Evolutionary conservation across 2,113 vertebrate species (phyloP).

Genomic region (Nycticryphes semicollaris): DNA sequence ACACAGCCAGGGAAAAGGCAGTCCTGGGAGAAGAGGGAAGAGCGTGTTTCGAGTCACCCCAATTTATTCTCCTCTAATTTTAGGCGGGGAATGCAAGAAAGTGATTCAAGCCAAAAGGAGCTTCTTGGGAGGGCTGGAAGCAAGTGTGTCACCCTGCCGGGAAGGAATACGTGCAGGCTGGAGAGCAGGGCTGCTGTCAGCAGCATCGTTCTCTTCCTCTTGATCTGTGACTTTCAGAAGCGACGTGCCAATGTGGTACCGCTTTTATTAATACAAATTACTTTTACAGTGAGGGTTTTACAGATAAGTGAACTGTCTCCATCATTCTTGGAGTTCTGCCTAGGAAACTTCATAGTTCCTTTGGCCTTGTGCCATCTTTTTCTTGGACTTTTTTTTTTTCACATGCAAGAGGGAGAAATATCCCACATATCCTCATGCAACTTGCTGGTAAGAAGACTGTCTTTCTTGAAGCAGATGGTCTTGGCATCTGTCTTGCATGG

Average conservation of each 20-base stretch:
- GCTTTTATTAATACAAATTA: neutral
- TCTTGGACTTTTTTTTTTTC: neutral
- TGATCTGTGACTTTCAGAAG: neutral
- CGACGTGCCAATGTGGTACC: neutral
- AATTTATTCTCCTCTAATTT: neutral
- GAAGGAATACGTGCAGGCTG: neutral
- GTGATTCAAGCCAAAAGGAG: neutral
- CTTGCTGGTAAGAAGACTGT: neutral
- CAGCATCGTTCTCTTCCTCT: neutral
- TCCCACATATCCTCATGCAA: neutral
- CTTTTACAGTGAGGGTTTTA: neutral
- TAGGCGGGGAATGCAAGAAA: neutral
- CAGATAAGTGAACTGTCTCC: neutral
- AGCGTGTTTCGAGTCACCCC: accelerated
- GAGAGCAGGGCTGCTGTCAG: neutral
- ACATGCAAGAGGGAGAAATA: neutral
- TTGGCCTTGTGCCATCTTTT: neutral
- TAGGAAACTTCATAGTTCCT: neutral
- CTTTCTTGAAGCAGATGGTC: constrained; percentile 32
- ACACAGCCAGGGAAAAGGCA: neutral
- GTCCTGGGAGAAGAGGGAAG: neutral
- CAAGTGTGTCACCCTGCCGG: accelerated
- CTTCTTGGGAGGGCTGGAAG: neutral
- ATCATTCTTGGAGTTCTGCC: neutral
- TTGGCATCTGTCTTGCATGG: constrained; percentile 29